A percentile compares a stretch with the other conserved stretches of the same genome.
These are phyloP conservation scores for Acanthurus tractus DNA, from an alignment of 2,797 vertebrate genomes.

Conservation along the genomic window DNA sequence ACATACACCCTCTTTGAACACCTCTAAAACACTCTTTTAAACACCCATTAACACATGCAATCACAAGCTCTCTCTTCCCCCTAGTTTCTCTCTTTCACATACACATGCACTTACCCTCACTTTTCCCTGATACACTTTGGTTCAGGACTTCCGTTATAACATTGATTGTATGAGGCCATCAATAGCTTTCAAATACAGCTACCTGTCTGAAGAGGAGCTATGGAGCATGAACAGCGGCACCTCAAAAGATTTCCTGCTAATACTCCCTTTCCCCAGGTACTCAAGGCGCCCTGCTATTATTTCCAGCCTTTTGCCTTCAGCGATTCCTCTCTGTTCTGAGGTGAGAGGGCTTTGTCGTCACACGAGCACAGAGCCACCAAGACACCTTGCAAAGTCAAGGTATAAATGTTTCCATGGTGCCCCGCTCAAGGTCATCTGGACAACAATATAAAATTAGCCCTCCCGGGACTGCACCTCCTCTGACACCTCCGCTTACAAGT, in stretches of 20 bases:
- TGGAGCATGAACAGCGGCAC: conserved; percentile 80
- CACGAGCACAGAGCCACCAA: conserved; percentile 60
- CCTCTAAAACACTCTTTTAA: conserved; percentile 8
- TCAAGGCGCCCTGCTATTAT: conserved; percentile 72
- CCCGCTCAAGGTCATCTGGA: conserved; percentile 80
- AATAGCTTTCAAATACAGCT: conserved; percentile 85
- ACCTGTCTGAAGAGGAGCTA: conserved; percentile 81
- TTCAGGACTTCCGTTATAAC: conserved; percentile 83
- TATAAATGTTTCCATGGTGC: conserved; percentile 80
- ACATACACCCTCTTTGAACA: not conserved
- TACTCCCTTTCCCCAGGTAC: conserved; percentile 66
- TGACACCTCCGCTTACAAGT: conserved; percentile 71
- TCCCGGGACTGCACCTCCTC: conserved; percentile 71
- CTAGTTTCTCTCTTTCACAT: conserved; percentile 2
- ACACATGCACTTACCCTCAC: conserved; percentile 55
- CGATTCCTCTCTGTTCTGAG: conserved; percentile 75
- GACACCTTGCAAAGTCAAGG: conserved; percentile 68
- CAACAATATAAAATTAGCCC: conserved; percentile 79
- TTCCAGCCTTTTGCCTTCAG: conserved; percentile 80
- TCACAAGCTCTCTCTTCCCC: conserved; percentile 37
- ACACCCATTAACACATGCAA: conserved; percentile 29
- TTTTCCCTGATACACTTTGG: conserved; percentile 78
- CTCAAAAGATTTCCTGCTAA: conserved; percentile 83
- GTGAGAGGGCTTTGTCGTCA: conserved; percentile 79
- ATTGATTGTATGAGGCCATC: conserved; percentile 83